phyloP scores from a whole-genome alignment of 2,113 vertebrate species.

The Neomonachus schauinslandi region DNA sequence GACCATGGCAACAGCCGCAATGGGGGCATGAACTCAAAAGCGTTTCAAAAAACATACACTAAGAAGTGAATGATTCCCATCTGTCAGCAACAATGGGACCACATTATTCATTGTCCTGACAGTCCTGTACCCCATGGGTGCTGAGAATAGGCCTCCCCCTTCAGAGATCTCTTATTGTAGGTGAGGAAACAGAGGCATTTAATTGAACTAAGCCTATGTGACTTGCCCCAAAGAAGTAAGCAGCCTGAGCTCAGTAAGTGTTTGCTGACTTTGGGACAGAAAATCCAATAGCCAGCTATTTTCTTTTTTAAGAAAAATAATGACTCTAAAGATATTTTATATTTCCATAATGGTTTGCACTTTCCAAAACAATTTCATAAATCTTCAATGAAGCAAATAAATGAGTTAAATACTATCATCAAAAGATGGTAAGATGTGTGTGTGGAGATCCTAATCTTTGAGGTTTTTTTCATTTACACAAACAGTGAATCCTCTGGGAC shows the following conservation, averaged over 20 bases:
- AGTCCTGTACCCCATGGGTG: background rate
- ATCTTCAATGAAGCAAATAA: constrained; percentile 51
- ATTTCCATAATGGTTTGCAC: background rate
- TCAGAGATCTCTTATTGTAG: background rate
- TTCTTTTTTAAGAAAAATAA: background rate
- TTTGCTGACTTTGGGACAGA: background rate
- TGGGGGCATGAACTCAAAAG: constrained; percentile 47
- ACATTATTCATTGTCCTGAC: constrained; percentile 57
- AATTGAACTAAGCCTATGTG: background rate
- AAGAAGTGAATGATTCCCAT: constrained; percentile 70
- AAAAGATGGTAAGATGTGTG: background rate
- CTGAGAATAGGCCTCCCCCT: background rate
- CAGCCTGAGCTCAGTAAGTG: background rate
- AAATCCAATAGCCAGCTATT: background rate
- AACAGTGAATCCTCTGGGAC: background rate
- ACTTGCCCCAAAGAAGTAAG: background rate
- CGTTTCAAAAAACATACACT: constrained; percentile 59
- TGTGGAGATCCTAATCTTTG: background rate
- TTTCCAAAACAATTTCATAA: constrained; percentile 18
- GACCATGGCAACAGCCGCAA: constrained; percentile 35
- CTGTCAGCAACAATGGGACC: constrained; percentile 61
- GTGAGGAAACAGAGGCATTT: constrained; percentile 60
- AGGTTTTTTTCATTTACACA: background rate
- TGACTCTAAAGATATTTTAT: background rate
- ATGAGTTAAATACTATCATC: background rate